Evolutionary conservation across 2,888 invertebrate species (phyloP).

Genomic region (Lepidocyrtinus sp.): DNA sequence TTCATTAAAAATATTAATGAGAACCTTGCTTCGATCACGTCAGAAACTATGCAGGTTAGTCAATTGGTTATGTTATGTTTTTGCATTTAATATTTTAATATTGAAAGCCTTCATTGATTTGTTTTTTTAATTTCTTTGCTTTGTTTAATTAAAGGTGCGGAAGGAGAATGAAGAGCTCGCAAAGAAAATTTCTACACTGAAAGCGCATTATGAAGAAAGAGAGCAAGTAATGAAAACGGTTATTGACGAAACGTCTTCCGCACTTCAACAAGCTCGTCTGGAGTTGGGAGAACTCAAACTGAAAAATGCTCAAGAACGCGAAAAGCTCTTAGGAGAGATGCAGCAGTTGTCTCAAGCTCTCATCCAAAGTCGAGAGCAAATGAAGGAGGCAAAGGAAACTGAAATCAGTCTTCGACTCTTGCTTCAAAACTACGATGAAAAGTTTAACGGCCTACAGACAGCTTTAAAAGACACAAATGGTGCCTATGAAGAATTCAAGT

Average conservation of each 20-base stretch:
- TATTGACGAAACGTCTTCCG: slow-evolving; percentile 57
- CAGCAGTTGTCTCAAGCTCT: slow-evolving; percentile 67
- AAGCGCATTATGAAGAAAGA: slow-evolving; percentile 68
- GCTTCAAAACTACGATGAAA: slow-evolving; percentile 68
- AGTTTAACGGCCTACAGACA: slow-evolving; percentile 68
- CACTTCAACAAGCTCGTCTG: slow-evolving; percentile 57
- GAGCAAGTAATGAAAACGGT: slow-evolving; percentile 63
- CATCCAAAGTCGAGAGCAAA: slow-evolving; percentile 66
- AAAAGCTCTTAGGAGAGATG: slow-evolving; percentile 68
- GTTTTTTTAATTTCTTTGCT: not conserved
- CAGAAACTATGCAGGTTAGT: slow-evolving; percentile 67
- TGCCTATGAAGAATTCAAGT: slow-evolving; percentile 67
- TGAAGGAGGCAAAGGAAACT: slow-evolving; percentile 68
- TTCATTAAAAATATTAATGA: slow-evolving; percentile 70
- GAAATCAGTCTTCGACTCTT: slow-evolving; percentile 63
- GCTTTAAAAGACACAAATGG: slow-evolving; percentile 68
- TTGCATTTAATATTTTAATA: not conserved
- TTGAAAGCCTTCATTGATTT: no score
- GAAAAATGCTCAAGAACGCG: slow-evolving; percentile 68
- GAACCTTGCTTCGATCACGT: slow-evolving; percentile 68
- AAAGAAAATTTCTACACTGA: slow-evolving; percentile 64
- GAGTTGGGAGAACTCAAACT: slow-evolving; percentile 65
- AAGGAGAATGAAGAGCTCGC: slow-evolving; percentile 69
- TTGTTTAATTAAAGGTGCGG: slow-evolving; percentile 55
- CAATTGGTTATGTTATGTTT: not conserved